Evolutionary conservation across 2,113 vertebrate genomes (phyloP).

Genomic region (Solenodon paradoxus): DNA sequence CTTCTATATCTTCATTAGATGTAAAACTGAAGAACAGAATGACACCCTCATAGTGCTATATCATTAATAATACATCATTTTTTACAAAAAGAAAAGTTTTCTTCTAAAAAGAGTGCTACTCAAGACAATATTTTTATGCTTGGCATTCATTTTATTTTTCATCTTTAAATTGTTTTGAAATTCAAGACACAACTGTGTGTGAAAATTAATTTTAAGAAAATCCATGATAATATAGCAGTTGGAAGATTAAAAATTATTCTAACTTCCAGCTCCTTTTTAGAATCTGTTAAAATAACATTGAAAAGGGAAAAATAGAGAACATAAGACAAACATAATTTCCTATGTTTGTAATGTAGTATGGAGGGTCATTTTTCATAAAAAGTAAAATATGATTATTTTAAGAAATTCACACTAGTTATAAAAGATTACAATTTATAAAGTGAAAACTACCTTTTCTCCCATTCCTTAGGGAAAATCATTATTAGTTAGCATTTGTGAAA

Average conservation of each 20-base stretch:
- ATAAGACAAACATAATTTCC: not conserved
- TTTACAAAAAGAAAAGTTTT: not conserved
- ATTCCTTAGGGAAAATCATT: not conserved
- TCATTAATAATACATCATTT: not conserved
- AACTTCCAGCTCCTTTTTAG: not conserved
- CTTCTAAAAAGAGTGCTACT: not conserved
- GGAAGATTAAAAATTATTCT: not conserved
- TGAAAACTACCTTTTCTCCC: not conserved
- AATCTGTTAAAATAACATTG: not conserved
- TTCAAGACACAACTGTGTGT: not conserved
- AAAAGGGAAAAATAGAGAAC: not conserved
- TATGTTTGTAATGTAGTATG: not conserved
- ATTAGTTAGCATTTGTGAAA: not conserved
- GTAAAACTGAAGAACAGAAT: not conserved
- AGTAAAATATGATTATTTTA: not conserved
- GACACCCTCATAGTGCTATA: not conserved
- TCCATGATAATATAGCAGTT: not conserved
- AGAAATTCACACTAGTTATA: not conserved
- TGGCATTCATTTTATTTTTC: not conserved
- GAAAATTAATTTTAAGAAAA: not conserved
- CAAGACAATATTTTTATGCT: not conserved
- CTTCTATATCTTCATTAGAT: not conserved
- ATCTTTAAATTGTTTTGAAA: slow-evolving; percentile 12
- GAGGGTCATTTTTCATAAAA: not conserved
- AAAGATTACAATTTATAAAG: not conserved